phyloP scores from a whole-genome alignment of 2,797 vertebrate genomes.

The Thaleichthys pacificus region DNA sequence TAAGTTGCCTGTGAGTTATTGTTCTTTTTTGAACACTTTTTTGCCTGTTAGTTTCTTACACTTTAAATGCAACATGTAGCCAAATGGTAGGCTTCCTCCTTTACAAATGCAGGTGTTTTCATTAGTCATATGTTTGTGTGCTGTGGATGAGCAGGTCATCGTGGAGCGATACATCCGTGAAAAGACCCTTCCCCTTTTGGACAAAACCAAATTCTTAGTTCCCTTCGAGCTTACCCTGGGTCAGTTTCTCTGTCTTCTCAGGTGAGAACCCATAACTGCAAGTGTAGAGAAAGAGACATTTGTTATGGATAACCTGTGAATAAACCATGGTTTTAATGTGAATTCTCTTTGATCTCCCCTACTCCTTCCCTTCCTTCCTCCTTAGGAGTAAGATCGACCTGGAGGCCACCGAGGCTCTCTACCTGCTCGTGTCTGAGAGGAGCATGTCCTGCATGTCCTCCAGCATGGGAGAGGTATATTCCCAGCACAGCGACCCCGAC shows the following conservation, averaged over 20 bases:
- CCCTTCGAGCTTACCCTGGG: constrained; percentile 81
- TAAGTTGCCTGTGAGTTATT: constrained; percentile 77
- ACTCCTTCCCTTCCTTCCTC: constrained; percentile 12
- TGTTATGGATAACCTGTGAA: background rate
- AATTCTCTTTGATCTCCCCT: background rate
- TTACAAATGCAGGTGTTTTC: background rate
- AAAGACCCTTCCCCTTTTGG: constrained; percentile 76
- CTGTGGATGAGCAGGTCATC: constrained; percentile 71
- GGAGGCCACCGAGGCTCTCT: constrained; percentile 75
- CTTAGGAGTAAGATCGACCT: constrained; percentile 77
- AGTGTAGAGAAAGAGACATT: background rate
- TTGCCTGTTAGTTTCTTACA: background rate
- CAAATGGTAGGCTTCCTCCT: background rate
- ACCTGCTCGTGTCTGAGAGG: constrained; percentile 77
- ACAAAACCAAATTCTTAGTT: constrained; percentile 84
- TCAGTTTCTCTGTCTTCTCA: constrained; percentile 82
- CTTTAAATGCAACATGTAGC: background rate
- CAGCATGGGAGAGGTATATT: constrained; percentile 81
- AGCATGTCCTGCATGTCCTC: constrained; percentile 80
- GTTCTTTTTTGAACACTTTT: background rate
- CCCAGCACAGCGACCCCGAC: constrained; percentile 73
- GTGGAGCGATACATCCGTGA: constrained; percentile 80
- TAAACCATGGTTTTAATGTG: background rate
- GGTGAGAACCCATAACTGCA: constrained; percentile 57
- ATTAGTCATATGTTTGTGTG: background rate